phyloP scores from a whole-genome alignment of 2,888 invertebrate genomes.

The Cheilosia pagana region DNA sequence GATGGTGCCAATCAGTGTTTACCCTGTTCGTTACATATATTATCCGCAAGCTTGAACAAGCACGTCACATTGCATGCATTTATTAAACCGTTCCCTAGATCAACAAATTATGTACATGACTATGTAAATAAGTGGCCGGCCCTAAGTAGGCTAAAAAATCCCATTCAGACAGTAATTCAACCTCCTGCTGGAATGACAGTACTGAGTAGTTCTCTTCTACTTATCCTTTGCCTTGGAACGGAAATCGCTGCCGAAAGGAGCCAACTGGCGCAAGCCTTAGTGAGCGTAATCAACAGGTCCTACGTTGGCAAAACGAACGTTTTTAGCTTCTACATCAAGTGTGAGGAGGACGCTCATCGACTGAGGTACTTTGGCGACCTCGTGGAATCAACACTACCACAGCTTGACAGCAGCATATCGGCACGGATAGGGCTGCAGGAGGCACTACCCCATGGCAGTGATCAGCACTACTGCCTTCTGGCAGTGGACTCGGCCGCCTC shows the following conservation, averaged over 20 bases:
- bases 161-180: constrained; percentile 5
- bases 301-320: not conserved
- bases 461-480: constrained; percentile 76
- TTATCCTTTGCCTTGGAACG: not conserved
- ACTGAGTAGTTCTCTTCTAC: not conserved
- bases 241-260: constrained; percentile 2
- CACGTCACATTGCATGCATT: constrained; percentile 10
- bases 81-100: not conserved
- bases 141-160: not conserved
- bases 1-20: not conserved
- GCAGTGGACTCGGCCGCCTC: constrained; percentile 76
- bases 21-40: not conserved
- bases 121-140: too few species aligned
- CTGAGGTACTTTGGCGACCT: constrained; percentile 72
- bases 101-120: too few species aligned
- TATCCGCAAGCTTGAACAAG: constrained; percentile 1
- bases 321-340: constrained; percentile 41
- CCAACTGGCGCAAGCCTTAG: constrained; percentile 14
- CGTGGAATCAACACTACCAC: constrained; percentile 55
- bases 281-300: constrained; percentile 1
- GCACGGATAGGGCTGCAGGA: constrained; percentile 69
- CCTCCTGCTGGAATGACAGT: constrained; percentile 19
- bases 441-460: constrained; percentile 57
- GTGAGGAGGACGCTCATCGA: constrained; percentile 23
- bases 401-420: constrained; percentile 50